phyloP scores from a whole-genome alignment of 2,797 vertebrate species.

The Helarctos malayanus region DNA sequence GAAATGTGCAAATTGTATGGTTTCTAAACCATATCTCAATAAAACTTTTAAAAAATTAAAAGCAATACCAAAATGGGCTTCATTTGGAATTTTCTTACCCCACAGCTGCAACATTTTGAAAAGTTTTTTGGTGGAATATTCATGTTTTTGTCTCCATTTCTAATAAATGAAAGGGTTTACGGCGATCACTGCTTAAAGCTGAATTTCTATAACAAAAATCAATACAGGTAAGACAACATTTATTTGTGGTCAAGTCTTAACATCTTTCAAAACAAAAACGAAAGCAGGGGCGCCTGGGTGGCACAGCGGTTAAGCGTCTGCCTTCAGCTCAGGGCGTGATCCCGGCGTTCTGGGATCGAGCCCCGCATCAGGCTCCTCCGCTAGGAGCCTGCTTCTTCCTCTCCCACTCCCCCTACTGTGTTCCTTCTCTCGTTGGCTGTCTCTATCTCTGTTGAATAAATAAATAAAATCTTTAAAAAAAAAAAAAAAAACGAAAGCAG shows the following conservation, averaged over 20 bases:
- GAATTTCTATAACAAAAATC: constrained; percentile 50
- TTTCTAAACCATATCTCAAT: background rate
- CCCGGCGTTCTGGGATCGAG: no score
- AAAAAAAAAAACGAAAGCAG: background rate
- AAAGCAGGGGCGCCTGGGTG: no score
- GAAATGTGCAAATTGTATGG: background rate
- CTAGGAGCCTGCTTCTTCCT: no score
- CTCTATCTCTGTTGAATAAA: no score
- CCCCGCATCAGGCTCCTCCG: no score
- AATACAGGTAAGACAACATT: constrained; percentile 5
- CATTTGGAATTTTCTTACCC: background rate
- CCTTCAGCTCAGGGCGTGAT: no score
- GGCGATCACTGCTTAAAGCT: background rate
- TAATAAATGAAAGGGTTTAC: background rate
- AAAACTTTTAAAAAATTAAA: background rate
- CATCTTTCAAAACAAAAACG: background rate
- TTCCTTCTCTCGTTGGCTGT: no score
- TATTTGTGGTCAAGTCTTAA: background rate
- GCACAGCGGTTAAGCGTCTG: no score
- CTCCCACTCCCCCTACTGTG: no score
- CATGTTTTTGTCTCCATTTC: background rate
- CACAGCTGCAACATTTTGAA: background rate
- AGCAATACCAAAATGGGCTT: background rate
- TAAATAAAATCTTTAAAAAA: no score
- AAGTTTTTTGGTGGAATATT: constrained; percentile 28